Evolutionary conservation across 2,888 invertebrate species (phyloP).

Genomic region (Agrilus mali): DNA sequence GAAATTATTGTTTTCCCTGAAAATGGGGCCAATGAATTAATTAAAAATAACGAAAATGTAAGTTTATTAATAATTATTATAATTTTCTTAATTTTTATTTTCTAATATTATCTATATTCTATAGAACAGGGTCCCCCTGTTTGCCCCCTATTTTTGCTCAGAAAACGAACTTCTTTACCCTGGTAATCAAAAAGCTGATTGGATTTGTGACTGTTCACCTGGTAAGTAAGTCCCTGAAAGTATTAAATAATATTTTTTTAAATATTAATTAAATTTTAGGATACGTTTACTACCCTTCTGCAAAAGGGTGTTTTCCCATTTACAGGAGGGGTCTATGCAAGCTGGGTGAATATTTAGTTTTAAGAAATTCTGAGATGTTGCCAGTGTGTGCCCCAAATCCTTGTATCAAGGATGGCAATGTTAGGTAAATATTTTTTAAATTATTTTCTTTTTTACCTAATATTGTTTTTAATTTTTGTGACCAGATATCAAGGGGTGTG

Average conservation of each 20-base stretch:
- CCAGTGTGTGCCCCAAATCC: constrained; percentile 51
- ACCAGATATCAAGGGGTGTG: constrained; percentile 29
- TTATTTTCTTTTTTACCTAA: background rate
- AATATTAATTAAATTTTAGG: constrained; percentile 29
- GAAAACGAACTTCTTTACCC: constrained; percentile 54
- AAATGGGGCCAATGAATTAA: too few species aligned
- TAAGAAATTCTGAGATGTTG: constrained; percentile 38
- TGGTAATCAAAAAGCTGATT: constrained; percentile 48
- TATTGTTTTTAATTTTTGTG: background rate
- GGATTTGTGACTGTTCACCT: constrained; percentile 51
- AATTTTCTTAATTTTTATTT: too few species aligned
- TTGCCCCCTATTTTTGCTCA: constrained; percentile 45
- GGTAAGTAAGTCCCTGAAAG: constrained; percentile 32
- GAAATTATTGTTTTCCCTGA: too few species aligned
- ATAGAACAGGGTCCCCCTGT: constrained; percentile 37
- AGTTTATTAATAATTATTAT: too few species aligned
- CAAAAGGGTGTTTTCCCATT: constrained; percentile 48
- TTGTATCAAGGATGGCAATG: constrained; percentile 41
- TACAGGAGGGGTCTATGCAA: constrained; percentile 53
- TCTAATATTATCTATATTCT: too few species aligned
- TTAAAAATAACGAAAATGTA: too few species aligned
- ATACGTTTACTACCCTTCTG: constrained; percentile 46
- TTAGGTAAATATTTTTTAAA: constrained; percentile 25
- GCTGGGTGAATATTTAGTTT: constrained; percentile 39
- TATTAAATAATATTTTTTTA: background rate